These are phyloP conservation scores for Drosophila micromelanica DNA, from an alignment of 1,140 invertebrate genomes.

Conservation along the genomic window DNA sequence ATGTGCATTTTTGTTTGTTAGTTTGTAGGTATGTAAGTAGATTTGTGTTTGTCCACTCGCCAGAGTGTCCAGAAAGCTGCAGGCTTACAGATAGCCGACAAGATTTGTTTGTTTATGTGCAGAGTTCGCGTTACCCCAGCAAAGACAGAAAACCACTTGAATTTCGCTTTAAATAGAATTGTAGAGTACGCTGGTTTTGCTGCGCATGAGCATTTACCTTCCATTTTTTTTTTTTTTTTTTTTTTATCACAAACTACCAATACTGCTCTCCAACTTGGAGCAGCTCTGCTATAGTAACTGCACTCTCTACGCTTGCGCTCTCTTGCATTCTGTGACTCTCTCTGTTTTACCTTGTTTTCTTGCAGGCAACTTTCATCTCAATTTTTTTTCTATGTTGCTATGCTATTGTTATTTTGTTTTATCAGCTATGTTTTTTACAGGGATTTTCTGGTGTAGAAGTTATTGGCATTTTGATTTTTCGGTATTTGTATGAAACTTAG, in stretches of 20 bases:
- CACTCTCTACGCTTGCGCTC: slow-evolving; percentile 35
- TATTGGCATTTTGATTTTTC: slow-evolving; percentile 6
- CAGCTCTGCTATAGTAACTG: not conserved
- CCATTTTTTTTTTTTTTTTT: slow-evolving; percentile 18
- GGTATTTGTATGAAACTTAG: no score
- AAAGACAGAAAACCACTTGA: slow-evolving; percentile 47
- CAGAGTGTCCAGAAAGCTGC: slow-evolving; percentile 13
- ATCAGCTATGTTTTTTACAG: slow-evolving; percentile 23
- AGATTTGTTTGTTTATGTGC: slow-evolving; percentile 50
- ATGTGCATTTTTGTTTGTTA: not conserved
- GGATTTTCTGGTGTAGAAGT: slow-evolving; percentile 7
- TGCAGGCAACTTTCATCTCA: slow-evolving; percentile 21
- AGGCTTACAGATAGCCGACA: slow-evolving; percentile 21
- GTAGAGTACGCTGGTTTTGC: slow-evolving; percentile 14
- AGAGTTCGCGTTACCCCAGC: slow-evolving; percentile 38
- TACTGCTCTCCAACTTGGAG: not conserved
- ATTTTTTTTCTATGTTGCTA: slow-evolving; percentile 32
- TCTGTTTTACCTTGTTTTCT: not conserved
- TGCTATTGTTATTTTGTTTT: slow-evolving; percentile 8
- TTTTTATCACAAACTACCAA: slow-evolving; percentile 3
- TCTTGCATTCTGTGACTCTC: not conserved
- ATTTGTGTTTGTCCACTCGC: slow-evolving; percentile 21
- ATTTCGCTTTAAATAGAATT: slow-evolving; percentile 23
- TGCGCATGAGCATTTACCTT: slow-evolving; percentile 48
- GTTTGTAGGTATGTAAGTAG: not conserved